Evolutionary conservation across 1,140 invertebrate genomes (phyloP).

Genomic region (Diachasma alloeum): DNA sequence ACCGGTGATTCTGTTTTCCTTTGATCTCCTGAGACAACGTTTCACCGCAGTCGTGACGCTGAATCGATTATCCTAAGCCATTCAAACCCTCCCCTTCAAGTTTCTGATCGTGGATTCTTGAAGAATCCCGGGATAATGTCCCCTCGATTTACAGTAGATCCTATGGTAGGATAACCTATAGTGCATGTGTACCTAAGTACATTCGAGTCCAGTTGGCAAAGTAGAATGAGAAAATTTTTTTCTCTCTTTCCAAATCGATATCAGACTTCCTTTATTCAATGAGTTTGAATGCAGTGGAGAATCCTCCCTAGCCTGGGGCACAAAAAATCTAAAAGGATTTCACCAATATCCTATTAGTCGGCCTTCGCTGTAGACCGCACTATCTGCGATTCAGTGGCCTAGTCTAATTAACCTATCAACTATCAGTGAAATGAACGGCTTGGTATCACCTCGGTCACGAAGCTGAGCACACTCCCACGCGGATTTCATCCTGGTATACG

Average conservation of each 20-base stretch:
- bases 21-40: conserved; percentile 7
- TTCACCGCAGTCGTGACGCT: conserved; percentile 14
- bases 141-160: background rate
- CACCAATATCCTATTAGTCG: conserved; percentile 7
- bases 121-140: background rate
- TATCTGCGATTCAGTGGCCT: background rate
- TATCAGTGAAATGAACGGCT: background rate
- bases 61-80: conserved; percentile 19
- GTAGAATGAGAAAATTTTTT: background rate
- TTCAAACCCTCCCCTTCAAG: background rate
- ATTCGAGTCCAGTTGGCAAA: background rate
- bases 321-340: background rate
- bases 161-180: background rate
- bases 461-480: conserved; percentile 9
- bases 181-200: background rate
- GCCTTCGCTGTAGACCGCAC: background rate
- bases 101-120: conserved; percentile 7
- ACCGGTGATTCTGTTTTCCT: background rate
- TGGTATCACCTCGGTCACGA: background rate
- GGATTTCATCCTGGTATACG: conserved; percentile 5
- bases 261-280: background rate
- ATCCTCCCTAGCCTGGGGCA: background rate
- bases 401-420: conserved; percentile 9
- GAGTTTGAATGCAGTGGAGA: background rate
- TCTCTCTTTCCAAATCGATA: background rate